Percentiles rank a stretch among this genome's conserved stretches.
These are phyloP conservation scores for Cantharis nigra DNA, from an alignment of 2,888 invertebrate genomes.

Conservation along the genomic window DNA sequence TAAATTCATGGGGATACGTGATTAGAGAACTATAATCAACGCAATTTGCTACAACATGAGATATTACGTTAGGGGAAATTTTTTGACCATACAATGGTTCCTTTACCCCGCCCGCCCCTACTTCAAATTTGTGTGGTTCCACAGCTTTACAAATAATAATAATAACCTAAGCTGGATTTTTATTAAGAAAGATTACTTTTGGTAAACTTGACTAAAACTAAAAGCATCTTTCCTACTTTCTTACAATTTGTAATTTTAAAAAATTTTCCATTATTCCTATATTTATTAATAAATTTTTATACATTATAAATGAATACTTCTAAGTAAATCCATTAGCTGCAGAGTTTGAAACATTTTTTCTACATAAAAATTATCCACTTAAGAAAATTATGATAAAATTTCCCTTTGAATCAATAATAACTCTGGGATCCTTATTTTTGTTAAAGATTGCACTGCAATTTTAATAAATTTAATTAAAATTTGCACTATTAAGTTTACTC, in stretches of 20 bases:
- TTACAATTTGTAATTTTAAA: neutral
- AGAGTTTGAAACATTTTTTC: neutral
- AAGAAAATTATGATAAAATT: neutral
- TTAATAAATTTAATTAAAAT: neutral
- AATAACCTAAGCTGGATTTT: neutral
- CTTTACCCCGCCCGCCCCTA: neutral
- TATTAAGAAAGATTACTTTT: neutral
- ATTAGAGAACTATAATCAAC: slow-evolving; percentile 21
- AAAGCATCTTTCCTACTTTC: neutral
- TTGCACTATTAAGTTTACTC: neutral
- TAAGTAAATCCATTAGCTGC: neutral
- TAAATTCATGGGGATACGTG: slow-evolving; percentile 31
- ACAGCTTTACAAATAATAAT: no score
- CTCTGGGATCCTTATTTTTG: neutral
- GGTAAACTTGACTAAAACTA: neutral
- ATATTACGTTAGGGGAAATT: neutral
- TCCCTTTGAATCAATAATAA: neutral
- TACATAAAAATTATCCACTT: neutral
- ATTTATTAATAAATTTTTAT: neutral
- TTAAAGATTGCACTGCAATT: neutral
- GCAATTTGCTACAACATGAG: slow-evolving; percentile 27
- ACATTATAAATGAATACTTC: neutral
- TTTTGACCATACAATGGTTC: neutral
- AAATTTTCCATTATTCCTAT: neutral
- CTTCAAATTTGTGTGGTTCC: no score